Evolutionary conservation across 37 sponge, comb jelly and placozoan species (phyloP), one percentile per base, ranked within the genome.

Genomic region (Aphrocallistes beatrix): DNA sequence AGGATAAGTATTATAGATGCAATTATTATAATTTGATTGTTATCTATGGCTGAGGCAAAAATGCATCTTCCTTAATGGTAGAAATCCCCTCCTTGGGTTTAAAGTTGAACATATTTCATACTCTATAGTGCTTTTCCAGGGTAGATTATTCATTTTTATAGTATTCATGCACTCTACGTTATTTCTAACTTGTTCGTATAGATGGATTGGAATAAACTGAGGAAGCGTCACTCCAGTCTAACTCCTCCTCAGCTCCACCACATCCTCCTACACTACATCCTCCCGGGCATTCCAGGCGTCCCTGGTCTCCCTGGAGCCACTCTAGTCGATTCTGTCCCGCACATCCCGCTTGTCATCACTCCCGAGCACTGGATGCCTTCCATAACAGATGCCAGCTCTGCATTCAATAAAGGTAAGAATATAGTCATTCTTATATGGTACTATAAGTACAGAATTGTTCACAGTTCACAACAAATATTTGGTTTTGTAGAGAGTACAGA

Each of bases 351-450:
- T 3, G 75, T 60, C 3, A 60, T 60, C 8, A 60, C 75, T 25
- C 75, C 75, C 25, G 75, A 60, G 75, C 75, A 60, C 34, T 60
- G 75, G 75, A 3, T 19, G 34, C 75, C 75, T 60, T 60, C 75
- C 25, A 60, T 60, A 21, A 60, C 75, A 3, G 75, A 60, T 8
- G 75, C 75, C 6, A 30, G n/a, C 75, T 60, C 75, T 32, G 75
- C 75, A 19, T 60, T 60, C 34, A 60, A 60, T 60, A 3, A 60
- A 3, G 25, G 75, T 60, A 60, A 60, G 75, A 19, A 60, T 47
- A 13, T 47, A 21, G 17, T 47, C n/a, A n/a, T n/a, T n/a, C n/a
- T n/a, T n/a, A n/a, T n/a, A n/a, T n/a, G n/a, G n/a, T n/a, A n/a
- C 45, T 42, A 16, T 16, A 42, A 16, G 6, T 16, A 42, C 10